Percentiles rank a stretch among this genome's conserved stretches.
phyloP scores from a whole-genome alignment of 2,113 vertebrate genomes.

The Spea multiplicata region DNA sequence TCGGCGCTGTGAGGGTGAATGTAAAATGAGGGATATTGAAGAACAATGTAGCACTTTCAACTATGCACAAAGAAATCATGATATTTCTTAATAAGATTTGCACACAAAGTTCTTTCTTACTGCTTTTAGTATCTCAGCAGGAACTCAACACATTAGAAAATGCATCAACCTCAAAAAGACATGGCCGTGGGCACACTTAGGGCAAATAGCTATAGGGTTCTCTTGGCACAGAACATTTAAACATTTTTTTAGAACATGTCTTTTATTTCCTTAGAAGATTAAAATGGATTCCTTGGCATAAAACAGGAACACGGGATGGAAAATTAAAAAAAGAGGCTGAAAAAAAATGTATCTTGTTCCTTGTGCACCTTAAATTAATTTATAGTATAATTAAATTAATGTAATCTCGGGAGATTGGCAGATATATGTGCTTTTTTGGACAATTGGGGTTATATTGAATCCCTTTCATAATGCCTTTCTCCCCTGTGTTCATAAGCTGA shows the following conservation, averaged over 20 bases:
- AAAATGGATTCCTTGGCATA: slow-evolving; percentile 18
- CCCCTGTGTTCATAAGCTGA: neutral
- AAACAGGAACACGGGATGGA: neutral
- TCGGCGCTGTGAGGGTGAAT: slow-evolving; percentile 34
- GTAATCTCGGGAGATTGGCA: neutral
- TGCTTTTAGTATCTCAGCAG: slow-evolving; percentile 25
- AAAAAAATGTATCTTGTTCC: neutral
- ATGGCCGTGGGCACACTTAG: slow-evolving; percentile 29
- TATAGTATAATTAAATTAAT: neutral
- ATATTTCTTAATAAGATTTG: slow-evolving; percentile 48
- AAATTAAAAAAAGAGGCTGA: neutral
- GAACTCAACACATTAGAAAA: slow-evolving; percentile 32
- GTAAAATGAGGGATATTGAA: slow-evolving; percentile 37
- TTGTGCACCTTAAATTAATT: neutral
- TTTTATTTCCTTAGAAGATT: slow-evolving; percentile 29
- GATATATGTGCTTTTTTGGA: slow-evolving; percentile 9
- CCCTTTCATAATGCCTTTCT: too few species aligned
- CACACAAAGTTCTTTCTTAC: slow-evolving; percentile 33
- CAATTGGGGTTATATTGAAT: neutral
- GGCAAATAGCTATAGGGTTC: slow-evolving; percentile 16
- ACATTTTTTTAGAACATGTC: slow-evolving; percentile 20
- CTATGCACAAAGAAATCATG: slow-evolving; percentile 39
- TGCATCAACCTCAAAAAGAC: slow-evolving; percentile 25
- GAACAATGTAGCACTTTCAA: slow-evolving; percentile 47
- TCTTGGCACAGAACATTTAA: slow-evolving; percentile 23